Evolutionary conservation across 1,140 invertebrate species (phyloP), one percentile per base, ranked within the genome.

Genomic region (Homalodisca vitripennis): DNA sequence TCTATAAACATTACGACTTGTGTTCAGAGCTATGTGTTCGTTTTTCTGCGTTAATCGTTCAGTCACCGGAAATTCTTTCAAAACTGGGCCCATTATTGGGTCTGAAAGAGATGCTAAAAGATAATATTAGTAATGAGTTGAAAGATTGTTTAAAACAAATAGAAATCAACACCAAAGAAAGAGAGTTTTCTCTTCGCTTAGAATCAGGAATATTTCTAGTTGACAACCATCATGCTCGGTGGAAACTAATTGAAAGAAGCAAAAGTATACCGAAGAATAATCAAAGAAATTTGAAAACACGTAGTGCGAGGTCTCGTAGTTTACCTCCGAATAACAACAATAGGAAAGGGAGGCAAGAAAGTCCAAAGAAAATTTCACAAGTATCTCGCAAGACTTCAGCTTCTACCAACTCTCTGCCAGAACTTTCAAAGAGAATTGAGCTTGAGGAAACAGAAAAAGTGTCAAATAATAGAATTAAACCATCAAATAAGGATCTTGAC

Each of bases 131-230:
- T 47, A 34, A 69, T 27, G 68, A 68, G 13, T 20, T 73, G 20
- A 3, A 80, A 1, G 69, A 77, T 67, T 74, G 72, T 71, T 70
- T 84, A 70, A 76, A 80, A 6, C 79, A 80, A 67, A 78, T 84
- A 70, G 76, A 79, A 14, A 76, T 68, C 31, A 71, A 81, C 26
- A 81, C 82, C 71, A 71, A 75, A 53, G 79, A 74, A n/a, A 74
- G 70, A 34, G 70, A 73, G 47, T 29, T 63, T 22, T 66, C 69
- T 62, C 80, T 78, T 31, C 80, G 82, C 74, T 76, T 80, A 72
- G 83, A 83, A 70, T 82, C 82, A 67, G 83, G 83, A 20, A 83
- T 84, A 67, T 82, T 80, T 74, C 78, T 84, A 46, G 77, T 84
- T 30, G 82, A 83, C 66, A 84, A 84, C 70, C 79, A 79, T 64